Evolutionary conservation across 2,113 vertebrate genomes (phyloP), one percentile per base, ranked within the genome.

Genomic region (Stegastes partitus): DNA sequence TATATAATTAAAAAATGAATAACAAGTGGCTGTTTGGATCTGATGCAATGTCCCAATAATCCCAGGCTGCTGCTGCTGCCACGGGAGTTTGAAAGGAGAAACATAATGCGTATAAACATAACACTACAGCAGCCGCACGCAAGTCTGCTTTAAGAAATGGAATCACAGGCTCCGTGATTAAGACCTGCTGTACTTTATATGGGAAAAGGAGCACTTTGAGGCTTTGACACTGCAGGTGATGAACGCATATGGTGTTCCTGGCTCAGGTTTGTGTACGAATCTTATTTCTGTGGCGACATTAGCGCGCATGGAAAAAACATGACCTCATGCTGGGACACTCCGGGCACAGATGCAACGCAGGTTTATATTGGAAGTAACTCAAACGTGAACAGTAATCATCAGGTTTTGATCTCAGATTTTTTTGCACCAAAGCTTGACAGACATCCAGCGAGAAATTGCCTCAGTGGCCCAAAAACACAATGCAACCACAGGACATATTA

Each of bases 1-100:
- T 71, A 68, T 26, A 75, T 45, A 44, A 50, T 51, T 39, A 77
- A 55, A 31, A 62, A 64, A 64, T 14, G 21, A 72, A 82, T 50
- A 87, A 87, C 65, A 78, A 86, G 63, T 51, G 74, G 59, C 57
- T 59, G 61, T 68, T 67, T 58, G 77, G 28, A 4, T 87, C 78
- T 88, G 87, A 87, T 77, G 85, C 87, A 89, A 85, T 14, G 9
- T 64, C 75, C 56, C 65, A 63, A 81, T 76, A 66, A 75, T 84
- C 77, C 85, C 83, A 77, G 44, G 72, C 54, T 76, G 59, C 53
- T 64, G 22, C 50, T 66, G 65, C 70, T 1, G 57, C 70, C 68
- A 56, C 8, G 86, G 88, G 84, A 87, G 45, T 79, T 63, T 42
- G 45, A 50, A 10, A 71, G 71, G 34, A 51, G 68, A 65, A 45